Percentiles rank a stretch among this genome's conserved stretches.
phyloP scores from a whole-genome alignment of 2,113 vertebrate genomes.

The Sapajus apella region DNA sequence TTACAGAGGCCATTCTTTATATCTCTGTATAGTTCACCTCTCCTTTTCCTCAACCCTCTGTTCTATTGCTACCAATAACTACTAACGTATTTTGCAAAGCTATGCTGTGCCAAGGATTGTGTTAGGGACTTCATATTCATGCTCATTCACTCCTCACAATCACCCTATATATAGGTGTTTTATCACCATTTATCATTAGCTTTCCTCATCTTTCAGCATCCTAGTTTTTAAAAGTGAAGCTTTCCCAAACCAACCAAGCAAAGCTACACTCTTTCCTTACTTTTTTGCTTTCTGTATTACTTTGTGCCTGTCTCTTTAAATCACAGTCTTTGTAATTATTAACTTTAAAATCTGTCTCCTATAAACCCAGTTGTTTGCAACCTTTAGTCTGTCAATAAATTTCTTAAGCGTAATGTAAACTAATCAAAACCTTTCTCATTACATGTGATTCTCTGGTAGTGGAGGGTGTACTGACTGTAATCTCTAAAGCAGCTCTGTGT shows the following conservation, averaged over 20 bases:
- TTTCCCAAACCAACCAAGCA: background rate
- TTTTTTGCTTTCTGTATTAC: background rate
- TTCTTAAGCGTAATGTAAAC: slow-evolving; percentile 46
- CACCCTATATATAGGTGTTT: background rate
- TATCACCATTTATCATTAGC: background rate
- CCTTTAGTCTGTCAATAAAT: slow-evolving; percentile 24
- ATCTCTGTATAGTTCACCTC: background rate
- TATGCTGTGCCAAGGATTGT: background rate
- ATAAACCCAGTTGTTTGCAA: background rate
- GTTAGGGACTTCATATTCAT: background rate
- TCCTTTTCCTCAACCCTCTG: background rate
- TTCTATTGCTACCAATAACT: background rate
- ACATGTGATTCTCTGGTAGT: background rate
- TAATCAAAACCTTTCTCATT: background rate
- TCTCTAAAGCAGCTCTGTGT: background rate
- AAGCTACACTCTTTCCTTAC: background rate
- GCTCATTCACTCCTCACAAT: background rate
- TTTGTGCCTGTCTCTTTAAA: slow-evolving; percentile 34
- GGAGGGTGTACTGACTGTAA: background rate
- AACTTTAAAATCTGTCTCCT: background rate
- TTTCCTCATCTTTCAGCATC: background rate
- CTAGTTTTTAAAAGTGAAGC: background rate
- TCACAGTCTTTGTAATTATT: background rate
- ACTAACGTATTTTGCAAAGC: background rate
- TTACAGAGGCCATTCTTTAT: background rate